These are phyloP conservation scores for Drosophila sordidula DNA, from an alignment of 2,888 invertebrate species.

Conservation along the genomic window DNA sequence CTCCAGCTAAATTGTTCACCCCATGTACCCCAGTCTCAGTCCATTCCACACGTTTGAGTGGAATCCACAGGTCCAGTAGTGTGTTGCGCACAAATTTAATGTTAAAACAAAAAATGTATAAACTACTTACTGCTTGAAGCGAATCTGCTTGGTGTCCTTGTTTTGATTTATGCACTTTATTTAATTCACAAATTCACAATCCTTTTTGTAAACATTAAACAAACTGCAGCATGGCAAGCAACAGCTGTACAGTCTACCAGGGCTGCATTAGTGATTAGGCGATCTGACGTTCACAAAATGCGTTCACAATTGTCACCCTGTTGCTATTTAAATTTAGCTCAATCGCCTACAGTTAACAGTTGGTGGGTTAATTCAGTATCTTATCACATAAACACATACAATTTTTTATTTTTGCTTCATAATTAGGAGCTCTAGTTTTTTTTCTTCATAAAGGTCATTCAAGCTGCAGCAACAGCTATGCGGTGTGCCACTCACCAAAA, in stretches of 20 bases:
- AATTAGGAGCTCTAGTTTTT: too few species aligned
- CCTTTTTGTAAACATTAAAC: slow-evolving; percentile 51
- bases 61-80: slow-evolving; percentile 47
- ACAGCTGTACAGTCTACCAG: slow-evolving; percentile 57
- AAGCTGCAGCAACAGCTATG: too few species aligned
- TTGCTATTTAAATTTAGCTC: neutral
- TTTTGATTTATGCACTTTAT: slow-evolving; percentile 3
- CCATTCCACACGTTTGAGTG: neutral
- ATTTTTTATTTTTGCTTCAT: too few species aligned
- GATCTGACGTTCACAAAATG: slow-evolving; percentile 3
- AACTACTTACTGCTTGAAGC: slow-evolving; percentile 47
- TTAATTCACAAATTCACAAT: slow-evolving; percentile 9
- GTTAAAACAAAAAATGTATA: slow-evolving; percentile 14
- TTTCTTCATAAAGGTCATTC: too few species aligned
- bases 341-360: neutral
- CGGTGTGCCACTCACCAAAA: too few species aligned
- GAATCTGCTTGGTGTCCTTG: neutral
- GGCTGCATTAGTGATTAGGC: slow-evolving; percentile 9
- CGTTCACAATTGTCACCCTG: neutral
- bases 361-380: neutral
- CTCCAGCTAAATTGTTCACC: slow-evolving; percentile 13
- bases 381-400: neutral
- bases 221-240: slow-evolving; percentile 62
- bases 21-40: neutral
- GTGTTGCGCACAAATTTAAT: slow-evolving; percentile 33